A percentile compares a stretch with the other conserved stretches of the same genome.
These are phyloP conservation scores for Sweltsa coloradensis DNA, from an alignment of 1,140 invertebrate species.

Conservation along the genomic window DNA sequence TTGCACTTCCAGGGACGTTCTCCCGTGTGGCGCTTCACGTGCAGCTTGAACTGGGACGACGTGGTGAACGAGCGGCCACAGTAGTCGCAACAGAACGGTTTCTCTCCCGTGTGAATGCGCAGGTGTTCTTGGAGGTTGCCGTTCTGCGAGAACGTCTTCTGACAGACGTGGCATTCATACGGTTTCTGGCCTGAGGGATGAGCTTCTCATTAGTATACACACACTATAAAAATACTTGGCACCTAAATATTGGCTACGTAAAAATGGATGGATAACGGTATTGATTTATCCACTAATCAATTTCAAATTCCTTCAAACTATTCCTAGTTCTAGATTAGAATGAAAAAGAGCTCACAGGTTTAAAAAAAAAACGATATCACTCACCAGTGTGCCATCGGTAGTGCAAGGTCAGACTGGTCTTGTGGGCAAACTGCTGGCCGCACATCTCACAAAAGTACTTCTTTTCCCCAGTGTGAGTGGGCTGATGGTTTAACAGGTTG, in stretches of 20 bases:
- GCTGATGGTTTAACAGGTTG: slow-evolving; percentile 53
- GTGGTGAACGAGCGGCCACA: slow-evolving; percentile 60
- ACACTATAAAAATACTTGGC: background rate
- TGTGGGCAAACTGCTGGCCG: slow-evolving; percentile 59
- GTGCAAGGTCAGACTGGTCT: slow-evolving; percentile 56
- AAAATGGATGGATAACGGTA: background rate
- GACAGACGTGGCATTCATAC: slow-evolving; percentile 42
- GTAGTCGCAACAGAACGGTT: slow-evolving; percentile 47
- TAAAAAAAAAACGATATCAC: background rate
- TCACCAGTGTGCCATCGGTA: slow-evolving; percentile 41
- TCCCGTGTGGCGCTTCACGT: slow-evolving; percentile 45
- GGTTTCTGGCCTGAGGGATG: slow-evolving; percentile 42
- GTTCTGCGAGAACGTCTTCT: slow-evolving; percentile 47
- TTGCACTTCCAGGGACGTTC: slow-evolving; percentile 48
- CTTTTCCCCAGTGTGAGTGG: slow-evolving; percentile 54
- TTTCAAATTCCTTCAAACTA: background rate
- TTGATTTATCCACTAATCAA: background rate
- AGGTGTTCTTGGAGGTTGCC: slow-evolving; percentile 46
- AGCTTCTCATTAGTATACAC: background rate
- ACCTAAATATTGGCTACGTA: background rate
- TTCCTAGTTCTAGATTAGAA: background rate
- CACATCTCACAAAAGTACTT: slow-evolving; percentile 63
- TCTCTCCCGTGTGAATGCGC: slow-evolving; percentile 47
- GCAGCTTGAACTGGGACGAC: slow-evolving; percentile 37
- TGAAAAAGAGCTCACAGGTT: background rate